Conservation (phyloP, 2,888 invertebrate genomes). For the Trimorus sp. region DNA sequence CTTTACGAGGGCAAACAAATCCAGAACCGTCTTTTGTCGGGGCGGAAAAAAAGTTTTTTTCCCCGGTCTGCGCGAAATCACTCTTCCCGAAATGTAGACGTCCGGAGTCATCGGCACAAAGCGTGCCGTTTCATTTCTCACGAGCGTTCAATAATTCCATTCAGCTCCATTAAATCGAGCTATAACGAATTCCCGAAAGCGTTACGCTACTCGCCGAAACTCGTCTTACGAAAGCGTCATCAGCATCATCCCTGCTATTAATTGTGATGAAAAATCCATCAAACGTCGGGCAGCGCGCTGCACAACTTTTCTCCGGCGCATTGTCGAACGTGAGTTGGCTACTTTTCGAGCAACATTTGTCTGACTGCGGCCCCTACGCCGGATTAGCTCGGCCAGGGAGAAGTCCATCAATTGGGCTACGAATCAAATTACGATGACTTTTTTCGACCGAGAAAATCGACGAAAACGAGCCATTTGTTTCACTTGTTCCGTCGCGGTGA, state of each 20-base stretch:
- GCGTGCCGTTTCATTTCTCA: constrained; percentile 49
- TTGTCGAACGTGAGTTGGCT: constrained; percentile 65
- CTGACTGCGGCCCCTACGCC: constrained; percentile 48
- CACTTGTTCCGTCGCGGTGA: no score
- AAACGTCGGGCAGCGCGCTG: constrained; percentile 58
- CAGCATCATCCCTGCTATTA: constrained; percentile 65
- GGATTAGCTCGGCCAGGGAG: constrained; percentile 36
- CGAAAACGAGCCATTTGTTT: no score
- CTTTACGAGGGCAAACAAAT: constrained; percentile 7
- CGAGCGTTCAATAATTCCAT: constrained; percentile 56
- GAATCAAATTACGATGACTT: constrained; percentile 4
- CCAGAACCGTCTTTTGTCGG: no score
- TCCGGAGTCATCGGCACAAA: constrained; percentile 23
- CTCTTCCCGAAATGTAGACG: constrained; percentile 28
- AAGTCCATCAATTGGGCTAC: constrained; percentile 17
- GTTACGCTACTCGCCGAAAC: constrained; percentile 51
- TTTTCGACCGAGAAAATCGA: no score
- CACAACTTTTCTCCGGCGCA: constrained; percentile 61
- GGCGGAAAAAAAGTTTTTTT: no score
- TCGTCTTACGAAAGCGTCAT: constrained; percentile 57
- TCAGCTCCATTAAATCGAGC: constrained; percentile 59
- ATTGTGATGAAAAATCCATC: constrained; percentile 66
- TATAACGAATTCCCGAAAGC: constrained; percentile 60
- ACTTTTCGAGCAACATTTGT: constrained; percentile 62
- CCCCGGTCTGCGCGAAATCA: background rate